These are phyloP conservation scores for Coracopsis vasa DNA, from an alignment of 2,113 vertebrate species.

Conservation along the genomic window DNA sequence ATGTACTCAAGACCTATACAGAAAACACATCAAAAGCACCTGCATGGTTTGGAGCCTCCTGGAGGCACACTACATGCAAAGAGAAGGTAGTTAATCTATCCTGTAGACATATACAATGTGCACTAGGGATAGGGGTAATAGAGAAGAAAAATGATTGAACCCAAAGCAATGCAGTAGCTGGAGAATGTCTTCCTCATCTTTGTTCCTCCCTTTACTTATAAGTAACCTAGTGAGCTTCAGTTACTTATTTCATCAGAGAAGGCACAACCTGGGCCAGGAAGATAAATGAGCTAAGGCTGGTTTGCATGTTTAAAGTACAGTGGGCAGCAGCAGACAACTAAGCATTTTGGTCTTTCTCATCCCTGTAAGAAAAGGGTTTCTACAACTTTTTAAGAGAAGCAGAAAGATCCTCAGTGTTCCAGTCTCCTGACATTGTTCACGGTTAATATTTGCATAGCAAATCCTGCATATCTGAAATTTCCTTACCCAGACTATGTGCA, in stretches of 20 bases:
- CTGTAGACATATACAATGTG: rapidly evolving
- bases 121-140: background rate
- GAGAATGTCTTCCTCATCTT: background rate
- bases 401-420: background rate
- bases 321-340: background rate
- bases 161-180: background rate
- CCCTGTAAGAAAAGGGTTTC: background rate
- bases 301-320: background rate
- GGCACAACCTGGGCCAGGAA: background rate
- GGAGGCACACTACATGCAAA: background rate
- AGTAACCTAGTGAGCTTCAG: background rate
- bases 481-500: background rate
- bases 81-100: background rate
- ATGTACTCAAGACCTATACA: background rate
- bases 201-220: background rate
- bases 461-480: background rate
- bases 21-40: background rate
- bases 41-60: background rate
- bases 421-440: background rate
- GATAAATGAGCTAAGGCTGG: background rate
- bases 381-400: background rate
- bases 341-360: background rate
- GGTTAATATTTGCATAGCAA: background rate
- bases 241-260: background rate
- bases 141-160: background rate